Base-by-base conservation (phyloP, 2,888 invertebrate species). In the Hyalella azteca region DNA sequence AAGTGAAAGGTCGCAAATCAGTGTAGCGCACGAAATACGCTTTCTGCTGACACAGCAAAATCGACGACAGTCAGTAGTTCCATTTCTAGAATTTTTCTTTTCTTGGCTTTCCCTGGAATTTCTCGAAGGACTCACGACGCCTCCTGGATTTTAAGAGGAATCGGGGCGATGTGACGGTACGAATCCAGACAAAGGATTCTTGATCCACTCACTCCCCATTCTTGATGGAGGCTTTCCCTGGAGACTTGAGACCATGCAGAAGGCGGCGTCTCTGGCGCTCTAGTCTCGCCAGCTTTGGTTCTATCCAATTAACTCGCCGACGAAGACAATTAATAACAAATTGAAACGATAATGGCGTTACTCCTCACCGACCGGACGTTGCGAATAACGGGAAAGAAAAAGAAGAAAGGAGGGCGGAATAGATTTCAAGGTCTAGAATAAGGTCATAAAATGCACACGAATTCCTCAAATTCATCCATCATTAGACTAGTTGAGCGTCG, bases 241-340 rank as follows among this genome's bases (percentile, higher is more conserved):
- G n/a, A 36, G 29, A 66, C 66, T 66, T 66, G 66, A 66, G 66
- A 36, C 66, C 36, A n/a, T 5, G 11, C 36, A 36, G 66, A 19
- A n/a, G 36, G 15, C 36, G 29, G 36, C 36, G 36, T 36, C 66
- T 29, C 36, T 36, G 4, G 66, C 36, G 36, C 66, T 36, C 36
- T 36, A n/a, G 66, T 32, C 29, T 66, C 36, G 66, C 66, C 29
- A 66, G 66, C 66, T 66, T 66, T 66, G 36, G 66, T 32, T 66
- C 66, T 66, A 66, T 66, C 66, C 66, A 66, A 66, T 66, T 66
- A 66, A 66, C 66, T 66, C 66, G 66, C 66, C 66, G 36, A 66
- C 36, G 36, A 66, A 36, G 66, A 66, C 66, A 66, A 66, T 66
- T 66, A 66, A 66, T 66, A 66, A 66, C 66, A 66, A 66, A 66